phyloP scores from a whole-genome alignment of 2,113 vertebrate species.

The Odontesthes bonariensis region DNA sequence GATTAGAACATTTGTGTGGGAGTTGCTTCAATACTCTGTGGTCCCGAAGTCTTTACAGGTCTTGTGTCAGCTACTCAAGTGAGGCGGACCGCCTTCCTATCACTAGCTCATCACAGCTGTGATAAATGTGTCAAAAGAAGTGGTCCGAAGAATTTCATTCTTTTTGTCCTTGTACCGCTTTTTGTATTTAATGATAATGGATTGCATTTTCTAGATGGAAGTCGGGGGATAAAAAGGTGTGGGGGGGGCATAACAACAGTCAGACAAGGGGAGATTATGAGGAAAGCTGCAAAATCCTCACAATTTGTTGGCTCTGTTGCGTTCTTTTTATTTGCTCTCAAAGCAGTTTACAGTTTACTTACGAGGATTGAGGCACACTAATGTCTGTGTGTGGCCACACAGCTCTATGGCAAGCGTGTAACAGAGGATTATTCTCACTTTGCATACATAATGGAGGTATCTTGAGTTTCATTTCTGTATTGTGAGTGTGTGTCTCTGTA shows the following conservation, averaged over 20 bases:
- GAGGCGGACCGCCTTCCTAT: constrained; percentile 38
- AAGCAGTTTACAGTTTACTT: constrained; percentile 13
- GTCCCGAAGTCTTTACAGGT: constrained; percentile 44
- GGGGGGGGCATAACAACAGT: constrained; percentile 10
- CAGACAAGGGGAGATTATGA: constrained; percentile 15
- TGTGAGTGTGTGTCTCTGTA: constrained; percentile 25
- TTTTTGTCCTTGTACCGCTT: constrained; percentile 64
- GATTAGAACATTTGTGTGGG: constrained; percentile 71
- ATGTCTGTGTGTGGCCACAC: constrained; percentile 15
- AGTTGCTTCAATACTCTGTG: constrained; percentile 48
- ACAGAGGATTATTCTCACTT: constrained; percentile 31
- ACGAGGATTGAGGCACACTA: constrained; percentile 11
- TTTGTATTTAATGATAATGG: constrained; percentile 60
- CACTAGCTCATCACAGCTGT: constrained; percentile 47
- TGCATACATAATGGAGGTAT: constrained; percentile 26
- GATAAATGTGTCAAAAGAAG: constrained; percentile 68
- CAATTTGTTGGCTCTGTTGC: constrained; percentile 10
- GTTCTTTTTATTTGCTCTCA: constrained; percentile 9
- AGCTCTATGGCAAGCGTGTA: constrained; percentile 4
- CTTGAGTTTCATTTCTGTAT: constrained; percentile 30
- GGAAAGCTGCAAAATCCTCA: constrained; percentile 23
- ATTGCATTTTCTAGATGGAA: constrained; percentile 52
- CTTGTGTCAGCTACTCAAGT: constrained; percentile 43
- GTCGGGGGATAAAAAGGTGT: constrained; percentile 27
- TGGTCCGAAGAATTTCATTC: constrained; percentile 49